Evolutionary conservation across 2,113 vertebrate species (phyloP).

Genomic region (Brevimyrus niger): DNA sequence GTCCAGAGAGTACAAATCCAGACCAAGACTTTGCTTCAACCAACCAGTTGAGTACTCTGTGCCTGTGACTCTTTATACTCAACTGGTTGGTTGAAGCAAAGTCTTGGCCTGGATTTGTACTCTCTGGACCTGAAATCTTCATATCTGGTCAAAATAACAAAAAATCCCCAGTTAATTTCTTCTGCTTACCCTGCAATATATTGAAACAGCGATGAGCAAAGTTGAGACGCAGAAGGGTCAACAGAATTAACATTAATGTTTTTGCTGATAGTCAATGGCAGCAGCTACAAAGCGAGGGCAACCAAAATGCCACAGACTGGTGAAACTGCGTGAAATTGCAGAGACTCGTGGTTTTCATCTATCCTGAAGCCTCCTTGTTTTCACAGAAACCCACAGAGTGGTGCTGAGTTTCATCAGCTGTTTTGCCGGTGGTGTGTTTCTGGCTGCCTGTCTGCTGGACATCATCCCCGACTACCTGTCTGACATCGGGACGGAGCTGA

Average conservation of each 20-base stretch:
- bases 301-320: not conserved
- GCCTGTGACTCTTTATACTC: too few species aligned
- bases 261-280: not conserved
- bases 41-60: too few species aligned
- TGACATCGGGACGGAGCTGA: slow-evolving; percentile 56
- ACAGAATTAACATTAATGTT: not conserved
- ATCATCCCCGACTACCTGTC: slow-evolving; percentile 71
- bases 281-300: not conserved
- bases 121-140: too few species aligned
- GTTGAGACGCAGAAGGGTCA: not conserved
- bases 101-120: too few species aligned
- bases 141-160: not conserved
- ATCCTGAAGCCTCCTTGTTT: not conserved
- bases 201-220: not conserved
- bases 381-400: slow-evolving; percentile 49
- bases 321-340: not conserved
- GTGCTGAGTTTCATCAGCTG: slow-evolving; percentile 69
- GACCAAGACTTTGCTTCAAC: too few species aligned
- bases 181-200: not conserved
- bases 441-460: slow-evolving; percentile 73
- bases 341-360: not conserved
- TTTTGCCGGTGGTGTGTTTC: slow-evolving; percentile 70
- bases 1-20: too few species aligned
- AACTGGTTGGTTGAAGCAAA: too few species aligned
- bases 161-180: not conserved